These are phyloP conservation scores for Dipodomys ordii DNA, from an alignment of 2,113 vertebrate species.

Conservation along the genomic window DNA sequence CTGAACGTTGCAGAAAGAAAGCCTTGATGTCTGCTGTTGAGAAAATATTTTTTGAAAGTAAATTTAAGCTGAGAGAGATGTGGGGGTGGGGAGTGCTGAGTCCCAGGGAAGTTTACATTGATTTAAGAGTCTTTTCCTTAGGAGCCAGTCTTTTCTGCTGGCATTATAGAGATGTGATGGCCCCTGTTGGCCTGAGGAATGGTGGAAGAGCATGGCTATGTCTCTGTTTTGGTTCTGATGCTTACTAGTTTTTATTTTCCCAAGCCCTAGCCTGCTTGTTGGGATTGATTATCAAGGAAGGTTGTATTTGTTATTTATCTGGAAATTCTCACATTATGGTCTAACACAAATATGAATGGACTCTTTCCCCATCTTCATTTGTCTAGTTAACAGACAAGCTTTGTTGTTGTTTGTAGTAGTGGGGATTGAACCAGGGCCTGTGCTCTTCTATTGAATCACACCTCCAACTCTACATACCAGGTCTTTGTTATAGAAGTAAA, in stretches of 20 bases:
- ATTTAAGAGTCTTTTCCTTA: background rate
- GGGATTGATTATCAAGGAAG: background rate
- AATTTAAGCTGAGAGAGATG: background rate
- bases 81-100: background rate
- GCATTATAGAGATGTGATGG: background rate
- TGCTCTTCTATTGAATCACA: too few species aligned
- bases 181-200: background rate
- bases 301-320: background rate
- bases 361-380: too few species aligned
- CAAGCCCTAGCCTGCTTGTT: constrained; percentile 2
- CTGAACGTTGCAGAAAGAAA: constrained; percentile 61
- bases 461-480: too few species aligned
- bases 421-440: too few species aligned
- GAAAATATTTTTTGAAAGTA: constrained; percentile 68
- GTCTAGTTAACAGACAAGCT: too few species aligned
- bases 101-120: background rate
- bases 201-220: background rate
- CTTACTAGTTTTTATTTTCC: constrained; percentile 5
- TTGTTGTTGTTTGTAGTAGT: background rate
- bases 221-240: background rate
- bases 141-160: background rate
- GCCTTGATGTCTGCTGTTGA: constrained; percentile 54
- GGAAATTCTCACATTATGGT: background rate
- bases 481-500: too few species aligned
- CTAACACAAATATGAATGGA: too few species aligned